Evolutionary conservation across 2,797 vertebrate genomes (phyloP).

Genomic region (Peromyscus attwateri): DNA sequence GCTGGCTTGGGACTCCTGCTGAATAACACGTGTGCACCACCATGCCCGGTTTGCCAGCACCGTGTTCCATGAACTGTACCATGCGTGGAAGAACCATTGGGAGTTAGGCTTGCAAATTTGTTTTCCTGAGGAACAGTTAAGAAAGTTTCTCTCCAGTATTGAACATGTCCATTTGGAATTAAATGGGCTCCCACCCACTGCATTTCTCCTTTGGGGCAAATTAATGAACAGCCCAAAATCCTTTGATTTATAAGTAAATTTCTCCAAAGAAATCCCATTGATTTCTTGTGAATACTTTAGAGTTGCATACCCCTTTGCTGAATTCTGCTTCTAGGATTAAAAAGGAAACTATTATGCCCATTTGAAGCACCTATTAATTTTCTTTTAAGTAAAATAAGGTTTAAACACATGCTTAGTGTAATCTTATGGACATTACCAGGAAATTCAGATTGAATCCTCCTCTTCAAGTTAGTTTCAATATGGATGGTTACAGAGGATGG

Average conservation of each 20-base stretch:
- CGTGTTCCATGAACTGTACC: background rate
- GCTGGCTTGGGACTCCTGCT: background rate
- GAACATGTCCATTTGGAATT: background rate
- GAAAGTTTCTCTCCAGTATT: background rate
- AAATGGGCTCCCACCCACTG: background rate
- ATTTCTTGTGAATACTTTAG: background rate
- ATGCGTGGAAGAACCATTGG: background rate
- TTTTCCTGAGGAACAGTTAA: background rate
- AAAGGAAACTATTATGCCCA: constrained; percentile 1
- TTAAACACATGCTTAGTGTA: background rate
- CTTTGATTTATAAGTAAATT: background rate
- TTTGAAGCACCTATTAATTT: constrained; percentile 1
- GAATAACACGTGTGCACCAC: background rate
- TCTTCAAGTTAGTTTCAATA: background rate
- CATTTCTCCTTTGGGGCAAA: background rate
- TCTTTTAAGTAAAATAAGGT: constrained; percentile 10
- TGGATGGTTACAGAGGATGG: background rate
- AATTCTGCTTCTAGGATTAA: constrained; percentile 16
- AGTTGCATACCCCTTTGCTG: background rate
- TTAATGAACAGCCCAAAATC: background rate
- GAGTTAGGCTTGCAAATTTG: background rate
- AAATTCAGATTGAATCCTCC: background rate
- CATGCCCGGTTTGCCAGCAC: background rate
- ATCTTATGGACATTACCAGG: background rate
- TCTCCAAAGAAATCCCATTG: constrained; percentile 10